These are phyloP conservation scores for Neodiprion virginianus DNA, from an alignment of 1,140 invertebrate genomes.

Conservation along the genomic window DNA sequence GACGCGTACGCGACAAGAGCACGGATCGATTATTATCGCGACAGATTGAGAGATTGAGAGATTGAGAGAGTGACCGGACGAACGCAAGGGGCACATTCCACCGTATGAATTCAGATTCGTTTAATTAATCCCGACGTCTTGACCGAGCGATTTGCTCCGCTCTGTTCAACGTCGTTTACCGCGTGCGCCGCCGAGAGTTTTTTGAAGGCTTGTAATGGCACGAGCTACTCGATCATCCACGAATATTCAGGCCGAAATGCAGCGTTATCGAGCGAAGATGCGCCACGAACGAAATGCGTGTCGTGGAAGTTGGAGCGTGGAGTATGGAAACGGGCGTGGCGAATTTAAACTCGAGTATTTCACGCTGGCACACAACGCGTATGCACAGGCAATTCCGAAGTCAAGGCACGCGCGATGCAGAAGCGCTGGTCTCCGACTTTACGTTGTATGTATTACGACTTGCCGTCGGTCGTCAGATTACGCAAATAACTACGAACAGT, in stretches of 20 bases:
- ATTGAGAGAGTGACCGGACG: background rate
- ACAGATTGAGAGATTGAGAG: background rate
- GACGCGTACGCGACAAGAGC: background rate
- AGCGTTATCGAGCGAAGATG: too few species aligned
- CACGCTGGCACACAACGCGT: too few species aligned
- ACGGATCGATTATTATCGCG: background rate
- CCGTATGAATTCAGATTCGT: background rate
- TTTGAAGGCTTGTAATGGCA: too few species aligned
- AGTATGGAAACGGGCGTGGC: too few species aligned
- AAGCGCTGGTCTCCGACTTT: background rate
- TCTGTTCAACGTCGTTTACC: too few species aligned
- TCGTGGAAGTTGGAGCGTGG: too few species aligned
- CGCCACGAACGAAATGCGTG: too few species aligned
- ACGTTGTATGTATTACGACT: background rate
- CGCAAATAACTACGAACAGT: constrained; percentile 24
- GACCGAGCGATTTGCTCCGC: too few species aligned
- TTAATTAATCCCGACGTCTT: background rate
- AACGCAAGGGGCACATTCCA: background rate
- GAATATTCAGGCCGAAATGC: too few species aligned
- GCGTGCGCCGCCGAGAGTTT: too few species aligned
- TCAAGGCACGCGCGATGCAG: background rate
- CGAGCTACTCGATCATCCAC: too few species aligned
- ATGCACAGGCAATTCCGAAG: background rate
- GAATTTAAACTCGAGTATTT: too few species aligned
- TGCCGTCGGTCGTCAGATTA: constrained; percentile 25